phyloP scores from a whole-genome alignment of 2,888 invertebrate species.

The Notocelia uddmanniana region DNA sequence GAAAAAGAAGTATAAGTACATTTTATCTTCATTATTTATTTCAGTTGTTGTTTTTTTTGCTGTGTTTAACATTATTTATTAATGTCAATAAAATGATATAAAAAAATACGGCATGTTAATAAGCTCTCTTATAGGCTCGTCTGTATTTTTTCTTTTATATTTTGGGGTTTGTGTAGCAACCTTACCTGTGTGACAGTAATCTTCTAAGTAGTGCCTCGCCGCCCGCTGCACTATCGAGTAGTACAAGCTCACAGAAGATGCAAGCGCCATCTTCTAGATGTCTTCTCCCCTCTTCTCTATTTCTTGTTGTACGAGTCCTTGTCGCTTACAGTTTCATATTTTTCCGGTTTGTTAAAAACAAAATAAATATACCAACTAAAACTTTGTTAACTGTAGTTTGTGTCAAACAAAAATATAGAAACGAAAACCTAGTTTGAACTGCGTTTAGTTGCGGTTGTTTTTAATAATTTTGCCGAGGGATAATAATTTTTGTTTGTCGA shows the following conservation, averaged over 20 bases:
- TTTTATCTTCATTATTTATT: too few relatives aligned
- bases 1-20: too few relatives aligned
- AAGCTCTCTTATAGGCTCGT: neutral
- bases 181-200: conserved; percentile 89
- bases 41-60: too few relatives aligned
- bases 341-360: conserved; percentile 71
- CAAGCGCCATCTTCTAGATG: conserved; percentile 83
- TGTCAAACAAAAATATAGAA: conserved; percentile 60
- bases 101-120: too few relatives aligned
- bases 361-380: conserved; percentile 71
- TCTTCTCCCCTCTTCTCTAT: conserved; percentile 59
- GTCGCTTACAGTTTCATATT: conserved; percentile 63
- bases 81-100: too few relatives aligned
- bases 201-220: conserved; percentile 88
- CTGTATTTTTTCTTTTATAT: neutral
- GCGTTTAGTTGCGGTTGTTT: conserved; percentile 77
- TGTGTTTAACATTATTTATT: too few relatives aligned
- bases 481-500: conserved; percentile 68
- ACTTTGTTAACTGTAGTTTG: conserved; percentile 71
- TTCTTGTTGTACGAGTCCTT: conserved; percentile 58
- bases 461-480: conserved; percentile 63
- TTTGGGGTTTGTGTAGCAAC: neutral
- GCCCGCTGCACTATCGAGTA: conserved; percentile 89
- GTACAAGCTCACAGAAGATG: conserved; percentile 89
- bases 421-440: conserved; percentile 80